Evolutionary conservation across 35 echinoderm and acorn worm species (phyloP).

Genomic region (Strongylocentrotus purpuratus): DNA sequence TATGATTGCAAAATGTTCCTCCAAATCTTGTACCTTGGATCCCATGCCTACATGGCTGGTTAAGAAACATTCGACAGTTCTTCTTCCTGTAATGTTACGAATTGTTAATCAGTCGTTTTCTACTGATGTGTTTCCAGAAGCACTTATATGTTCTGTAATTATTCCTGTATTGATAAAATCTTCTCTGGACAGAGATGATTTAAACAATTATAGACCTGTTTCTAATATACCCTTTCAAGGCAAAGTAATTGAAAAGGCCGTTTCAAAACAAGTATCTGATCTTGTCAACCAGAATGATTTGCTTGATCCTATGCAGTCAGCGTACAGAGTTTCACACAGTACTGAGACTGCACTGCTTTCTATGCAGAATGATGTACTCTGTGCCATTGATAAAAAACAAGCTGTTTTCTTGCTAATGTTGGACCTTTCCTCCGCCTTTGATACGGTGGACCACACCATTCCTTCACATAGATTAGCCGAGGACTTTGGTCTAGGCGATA

Average conservation of each 20-base stretch:
- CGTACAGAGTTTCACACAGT: background rate
- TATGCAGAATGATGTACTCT: slow-evolving; percentile 38
- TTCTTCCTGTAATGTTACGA: background rate
- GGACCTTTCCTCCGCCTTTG: slow-evolving; percentile 48
- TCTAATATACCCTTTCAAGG: slow-evolving; percentile 61
- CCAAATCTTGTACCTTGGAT: background rate
- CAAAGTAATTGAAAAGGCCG: slow-evolving; percentile 57
- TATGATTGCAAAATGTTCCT: background rate
- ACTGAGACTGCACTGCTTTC: slow-evolving; percentile 49
- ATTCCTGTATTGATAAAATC: slow-evolving; percentile 65
- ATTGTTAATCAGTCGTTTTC: background rate
- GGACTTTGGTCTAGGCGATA: too few relatives aligned
- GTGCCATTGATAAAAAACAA: slow-evolving; percentile 17
- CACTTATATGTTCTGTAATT: background rate
- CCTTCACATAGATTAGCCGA: too few relatives aligned
- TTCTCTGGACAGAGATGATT: slow-evolving; percentile 46
- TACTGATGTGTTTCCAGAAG: background rate
- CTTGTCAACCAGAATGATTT: too few relatives aligned
- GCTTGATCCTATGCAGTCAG: slow-evolving; percentile 14
- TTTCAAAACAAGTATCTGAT: background rate
- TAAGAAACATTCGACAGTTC: background rate
- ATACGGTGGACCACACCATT: too few relatives aligned
- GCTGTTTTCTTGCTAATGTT: slow-evolving; percentile 38
- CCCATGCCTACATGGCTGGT: background rate
- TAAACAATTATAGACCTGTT: too few relatives aligned